phyloP scores from a whole-genome alignment of 2,113 vertebrate species.

The Balaeniceps rex region DNA sequence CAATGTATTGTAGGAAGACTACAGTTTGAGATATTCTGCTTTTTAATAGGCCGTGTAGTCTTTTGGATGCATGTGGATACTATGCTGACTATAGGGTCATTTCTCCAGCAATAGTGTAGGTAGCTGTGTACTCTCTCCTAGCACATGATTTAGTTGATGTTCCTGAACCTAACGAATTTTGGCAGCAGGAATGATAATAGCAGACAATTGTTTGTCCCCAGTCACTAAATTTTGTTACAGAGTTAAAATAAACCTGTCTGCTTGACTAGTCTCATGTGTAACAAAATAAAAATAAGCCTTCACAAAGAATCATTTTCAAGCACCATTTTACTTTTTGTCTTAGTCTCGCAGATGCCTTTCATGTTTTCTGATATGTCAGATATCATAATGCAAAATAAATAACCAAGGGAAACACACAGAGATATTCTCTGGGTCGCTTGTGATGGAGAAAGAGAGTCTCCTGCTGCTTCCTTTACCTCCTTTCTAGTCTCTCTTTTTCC shows the following conservation, averaged over 20 bases:
- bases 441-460: neutral
- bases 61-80: neutral
- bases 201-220: conserved; percentile 39
- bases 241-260: conserved; percentile 53
- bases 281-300: conserved; percentile 46
- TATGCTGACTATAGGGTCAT: neutral
- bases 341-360: neutral
- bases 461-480: neutral
- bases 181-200: neutral
- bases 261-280: conserved; percentile 42
- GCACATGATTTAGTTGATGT: neutral
- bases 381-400: conserved; percentile 38
- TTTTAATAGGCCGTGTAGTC: neutral
- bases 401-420: neutral
- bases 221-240: conserved; percentile 30
- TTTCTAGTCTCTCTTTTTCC: neutral
- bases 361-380: conserved; percentile 9
- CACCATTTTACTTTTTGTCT: neutral
- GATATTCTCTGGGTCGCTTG: neutral
- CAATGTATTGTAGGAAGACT: neutral
- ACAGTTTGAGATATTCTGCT: neutral
- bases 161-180: conserved; percentile 49
- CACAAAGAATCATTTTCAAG: conserved; percentile 57
- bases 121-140: neutral
- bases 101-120: neutral